These are phyloP conservation scores for Pachyseris speciosa DNA, from an alignment of 64 coral and sea anemone species.

Conservation along the genomic window DNA sequence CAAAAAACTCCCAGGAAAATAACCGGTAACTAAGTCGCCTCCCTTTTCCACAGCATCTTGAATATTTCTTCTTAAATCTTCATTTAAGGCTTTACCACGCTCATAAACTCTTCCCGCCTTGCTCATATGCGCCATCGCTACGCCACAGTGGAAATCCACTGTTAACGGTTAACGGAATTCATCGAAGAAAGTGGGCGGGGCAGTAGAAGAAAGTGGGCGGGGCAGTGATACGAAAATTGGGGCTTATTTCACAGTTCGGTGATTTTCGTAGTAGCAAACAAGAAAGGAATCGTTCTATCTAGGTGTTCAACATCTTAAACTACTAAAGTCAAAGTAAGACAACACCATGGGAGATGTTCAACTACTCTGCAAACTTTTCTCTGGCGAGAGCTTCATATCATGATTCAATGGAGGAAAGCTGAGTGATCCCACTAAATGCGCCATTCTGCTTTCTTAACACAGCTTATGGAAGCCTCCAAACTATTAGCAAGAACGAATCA, in stretches of 20 bases:
- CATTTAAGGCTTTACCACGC: conserved; percentile 9
- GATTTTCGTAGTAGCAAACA: conserved; percentile 1
- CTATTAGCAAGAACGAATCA: conserved; percentile 25
- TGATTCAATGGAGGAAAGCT: conserved; percentile 1
- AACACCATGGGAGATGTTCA: conserved; percentile 14
- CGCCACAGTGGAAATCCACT: background rate
- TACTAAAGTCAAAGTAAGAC: conserved; percentile 53
- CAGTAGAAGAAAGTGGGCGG: background rate
- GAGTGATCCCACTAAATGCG: conserved; percentile 1
- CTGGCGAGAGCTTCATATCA: conserved; percentile 17
- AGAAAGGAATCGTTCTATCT: conserved; percentile 14
- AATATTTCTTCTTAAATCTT: conserved; percentile 19
- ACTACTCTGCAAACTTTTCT: conserved; percentile 51
- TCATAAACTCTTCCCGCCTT: background rate
- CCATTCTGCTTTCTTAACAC: conserved; percentile 33
- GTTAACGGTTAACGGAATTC: background rate
- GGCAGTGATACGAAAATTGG: background rate
- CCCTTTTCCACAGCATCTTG: conserved; percentile 23
- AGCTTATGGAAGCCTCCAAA: conserved; percentile 9
- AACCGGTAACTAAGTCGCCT: conserved; percentile 24
- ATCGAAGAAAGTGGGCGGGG: background rate
- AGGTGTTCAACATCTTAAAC: conserved; percentile 34
- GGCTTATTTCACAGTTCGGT: background rate
- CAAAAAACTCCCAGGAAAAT: conserved; percentile 12
- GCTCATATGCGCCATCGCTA: background rate